Evolutionary conservation across 2,797 vertebrate genomes (phyloP), one percentile per base, ranked within the genome.

Genomic region (Sciaenops ocellatus): DNA sequence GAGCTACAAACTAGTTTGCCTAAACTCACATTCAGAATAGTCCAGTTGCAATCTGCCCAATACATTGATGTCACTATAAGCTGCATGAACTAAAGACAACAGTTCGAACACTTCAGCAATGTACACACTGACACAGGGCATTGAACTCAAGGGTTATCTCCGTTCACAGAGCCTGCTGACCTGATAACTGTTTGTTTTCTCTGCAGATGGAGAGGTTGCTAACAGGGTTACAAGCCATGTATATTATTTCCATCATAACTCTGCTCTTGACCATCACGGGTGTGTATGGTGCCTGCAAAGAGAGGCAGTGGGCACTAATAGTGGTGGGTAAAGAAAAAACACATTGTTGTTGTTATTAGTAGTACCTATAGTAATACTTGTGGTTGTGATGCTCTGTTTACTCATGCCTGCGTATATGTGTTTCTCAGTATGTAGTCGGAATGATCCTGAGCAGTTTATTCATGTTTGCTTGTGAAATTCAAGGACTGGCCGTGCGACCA

Each of bases 281-380:
- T 41, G 3, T 82, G 26, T 86, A 78, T 26, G 92, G 92, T 3
- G 77, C 60, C 65, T 79, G 48, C 56, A 87, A 87, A 66, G 54
- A 85, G 72, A 93, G 89, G 74, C 76, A 70, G 11, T 92, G 91
- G 90, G 71, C 82, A 0, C 75, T 93, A 5, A 85, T 92, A 61
- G 9, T 87, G 86, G 92, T 94, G 51, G 47, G 92, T 79, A 63
- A 38, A 83, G 2, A 17, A 52, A 24, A 41, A 55, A 6, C 20
- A 22, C 18, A 42, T 22, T 5, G 0, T 11, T 28, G 12, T 24
- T 24, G 0, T 41, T 10, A 15, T 16, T 30, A n/a, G 2, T 11
- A n/a, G 18, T 22, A 69, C 3, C 6, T 15, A 24, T 64, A 60
- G 34, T 60, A 9, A 3, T 56, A 30, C 11, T 46, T 41, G 46